Evolutionary conservation across 2,888 invertebrate species (phyloP).

Genomic region (Pimpla rufipes): DNA sequence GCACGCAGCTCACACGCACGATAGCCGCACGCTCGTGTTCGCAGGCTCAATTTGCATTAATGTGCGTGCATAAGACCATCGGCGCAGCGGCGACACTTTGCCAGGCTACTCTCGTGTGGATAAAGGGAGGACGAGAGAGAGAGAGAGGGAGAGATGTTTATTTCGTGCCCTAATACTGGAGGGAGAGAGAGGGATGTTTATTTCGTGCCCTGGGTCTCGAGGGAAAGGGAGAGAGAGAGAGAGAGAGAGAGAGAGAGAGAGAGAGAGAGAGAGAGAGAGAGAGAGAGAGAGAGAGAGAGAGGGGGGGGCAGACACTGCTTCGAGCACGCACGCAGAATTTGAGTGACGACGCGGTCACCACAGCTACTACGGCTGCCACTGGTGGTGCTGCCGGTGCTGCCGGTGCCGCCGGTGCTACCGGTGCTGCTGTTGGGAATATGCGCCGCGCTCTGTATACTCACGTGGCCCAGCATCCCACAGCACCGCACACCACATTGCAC

Average conservation of each 20-base stretch:
- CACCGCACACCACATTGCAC: slow-evolving; percentile 24
- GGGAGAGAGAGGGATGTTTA: too few species aligned
- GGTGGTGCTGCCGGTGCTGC: neutral
- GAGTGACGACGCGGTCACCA: slow-evolving; percentile 47
- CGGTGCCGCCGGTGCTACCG: too few species aligned
- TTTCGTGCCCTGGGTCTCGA: too few species aligned
- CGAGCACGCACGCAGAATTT: slow-evolving; percentile 33
- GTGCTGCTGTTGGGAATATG: slow-evolving; percentile 18
- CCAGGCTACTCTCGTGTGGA: neutral
- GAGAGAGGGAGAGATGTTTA: too few species aligned
- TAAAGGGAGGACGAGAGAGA: too few species aligned
- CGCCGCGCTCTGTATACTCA: neutral
- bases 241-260: too few species aligned
- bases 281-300: too few species aligned
- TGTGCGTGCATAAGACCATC: slow-evolving; percentile 43
- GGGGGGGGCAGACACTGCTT: slow-evolving; percentile 1
- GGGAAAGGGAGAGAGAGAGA: too few species aligned
- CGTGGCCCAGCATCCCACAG: slow-evolving; percentile 18
- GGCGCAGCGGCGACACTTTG: slow-evolving; percentile 26
- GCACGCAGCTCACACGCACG: neutral
- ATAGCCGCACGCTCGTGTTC: neutral
- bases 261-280: too few species aligned
- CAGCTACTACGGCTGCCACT: neutral
- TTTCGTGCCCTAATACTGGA: too few species aligned
- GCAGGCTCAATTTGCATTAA: slow-evolving; percentile 28